Evolutionary conservation across 2,888 invertebrate genomes (phyloP).

Genomic region (Latrodectus elegans): DNA sequence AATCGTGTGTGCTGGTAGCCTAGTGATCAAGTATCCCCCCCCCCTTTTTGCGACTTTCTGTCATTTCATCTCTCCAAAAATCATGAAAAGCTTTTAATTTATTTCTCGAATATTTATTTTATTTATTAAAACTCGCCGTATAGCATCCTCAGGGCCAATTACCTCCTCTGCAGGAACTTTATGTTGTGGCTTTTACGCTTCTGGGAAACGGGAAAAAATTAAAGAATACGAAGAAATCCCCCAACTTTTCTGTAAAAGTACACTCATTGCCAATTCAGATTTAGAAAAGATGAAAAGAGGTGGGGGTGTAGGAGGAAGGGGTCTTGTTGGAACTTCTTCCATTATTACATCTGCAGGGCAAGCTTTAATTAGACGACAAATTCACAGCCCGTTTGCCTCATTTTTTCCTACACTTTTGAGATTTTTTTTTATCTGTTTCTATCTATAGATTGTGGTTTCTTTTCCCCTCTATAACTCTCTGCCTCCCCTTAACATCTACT

Average conservation of each 20-base stretch:
- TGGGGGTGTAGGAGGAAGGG: constrained; percentile 4
- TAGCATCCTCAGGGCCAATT: constrained; percentile 65
- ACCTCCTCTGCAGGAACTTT: constrained; percentile 53
- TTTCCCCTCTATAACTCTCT: constrained; percentile 3
- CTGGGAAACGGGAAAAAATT: constrained; percentile 42
- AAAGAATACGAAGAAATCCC: constrained; percentile 57
- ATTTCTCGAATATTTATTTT: constrained; percentile 69
- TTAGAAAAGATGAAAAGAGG: constrained; percentile 45
- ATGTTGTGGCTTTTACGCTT: constrained; percentile 42
- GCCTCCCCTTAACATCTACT: constrained; percentile 15
- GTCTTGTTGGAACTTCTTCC: constrained; percentile 56
- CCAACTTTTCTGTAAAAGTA: constrained; percentile 64
- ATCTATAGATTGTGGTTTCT: constrained; percentile 65
- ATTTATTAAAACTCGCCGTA: constrained; percentile 64
- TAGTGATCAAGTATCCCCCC: neutral
- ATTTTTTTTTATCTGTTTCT: constrained; percentile 64
- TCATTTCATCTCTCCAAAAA: constrained; percentile 41
- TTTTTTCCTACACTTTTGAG: constrained; percentile 22
- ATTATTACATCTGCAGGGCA: constrained; percentile 69
- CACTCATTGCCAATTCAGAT: constrained; percentile 59
- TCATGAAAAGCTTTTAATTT: constrained; percentile 70
- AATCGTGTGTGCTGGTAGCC: constrained; percentile 32
- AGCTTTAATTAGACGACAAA: constrained; percentile 69
- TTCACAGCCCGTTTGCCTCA: constrained; percentile 55
- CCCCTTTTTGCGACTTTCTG: neutral